phyloP scores from a whole-genome alignment of 1,140 invertebrate genomes.

The Akabosia matsudoensis region DNA sequence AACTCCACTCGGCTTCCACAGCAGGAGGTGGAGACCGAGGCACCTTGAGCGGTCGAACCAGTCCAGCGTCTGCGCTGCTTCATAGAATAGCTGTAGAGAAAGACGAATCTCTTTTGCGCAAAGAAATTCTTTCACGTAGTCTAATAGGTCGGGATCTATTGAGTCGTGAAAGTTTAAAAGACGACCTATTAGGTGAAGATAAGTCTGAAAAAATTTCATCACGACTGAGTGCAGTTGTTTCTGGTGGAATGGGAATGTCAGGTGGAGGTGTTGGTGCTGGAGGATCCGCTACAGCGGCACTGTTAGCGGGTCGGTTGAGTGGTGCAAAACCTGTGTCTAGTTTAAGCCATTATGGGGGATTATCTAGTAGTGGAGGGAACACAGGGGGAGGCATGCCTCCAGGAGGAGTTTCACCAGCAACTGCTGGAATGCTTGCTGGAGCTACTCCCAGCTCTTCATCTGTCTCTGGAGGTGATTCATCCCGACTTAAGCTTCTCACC shows the following conservation, averaged over 20 bases:
- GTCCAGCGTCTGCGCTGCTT: constrained; percentile 38
- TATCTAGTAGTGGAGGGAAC: neutral
- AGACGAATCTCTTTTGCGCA: constrained; percentile 33
- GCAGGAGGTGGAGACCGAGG: neutral
- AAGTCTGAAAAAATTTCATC: constrained; percentile 29
- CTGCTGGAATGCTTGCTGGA: neutral
- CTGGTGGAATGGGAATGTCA: neutral
- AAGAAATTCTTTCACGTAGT: constrained; percentile 43
- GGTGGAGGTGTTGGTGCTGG: constrained; percentile 2
- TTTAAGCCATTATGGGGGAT: constrained; percentile 5
- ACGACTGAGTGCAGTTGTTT: constrained; percentile 25
- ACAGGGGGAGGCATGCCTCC: constrained; percentile 17
- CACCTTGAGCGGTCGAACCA: constrained; percentile 32
- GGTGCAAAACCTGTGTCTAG: constrained; percentile 11
- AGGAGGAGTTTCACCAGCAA: neutral
- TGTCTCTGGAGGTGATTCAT: constrained; percentile 51
- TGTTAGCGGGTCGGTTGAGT: neutral
- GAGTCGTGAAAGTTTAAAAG: constrained; percentile 28
- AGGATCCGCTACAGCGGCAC: neutral
- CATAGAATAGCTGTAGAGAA: constrained; percentile 40
- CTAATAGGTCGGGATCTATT: constrained; percentile 38
- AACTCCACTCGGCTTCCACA: neutral
- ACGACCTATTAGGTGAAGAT: constrained; percentile 26
- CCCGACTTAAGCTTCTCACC: constrained; percentile 66
- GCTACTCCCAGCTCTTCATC: constrained; percentile 11